Percentiles rank a stretch among this genome's conserved stretches.
Evolutionary conservation across 37 sponge, comb jelly and placozoan species (phyloP).

Genomic region (Diacarnus erythraeanus): DNA sequence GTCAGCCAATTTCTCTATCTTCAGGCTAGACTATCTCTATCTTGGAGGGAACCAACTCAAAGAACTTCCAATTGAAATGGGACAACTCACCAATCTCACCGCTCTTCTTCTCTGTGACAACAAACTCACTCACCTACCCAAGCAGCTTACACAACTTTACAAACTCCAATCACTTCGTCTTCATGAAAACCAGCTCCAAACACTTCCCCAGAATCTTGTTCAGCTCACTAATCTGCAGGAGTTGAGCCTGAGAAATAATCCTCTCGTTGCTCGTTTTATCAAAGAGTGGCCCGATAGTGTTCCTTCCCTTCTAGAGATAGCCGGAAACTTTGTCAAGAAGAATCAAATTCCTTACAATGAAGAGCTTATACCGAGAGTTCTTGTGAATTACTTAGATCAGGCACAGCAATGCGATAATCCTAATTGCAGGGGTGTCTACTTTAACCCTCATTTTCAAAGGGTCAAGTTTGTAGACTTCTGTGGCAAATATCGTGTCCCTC

Average conservation of each 20-base stretch:
- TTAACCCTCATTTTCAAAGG: conserved; percentile 53
- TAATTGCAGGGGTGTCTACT: conserved; percentile 85
- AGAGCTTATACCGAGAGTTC: conserved; percentile 33
- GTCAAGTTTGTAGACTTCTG: conserved; percentile 96
- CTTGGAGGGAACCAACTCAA: conserved; percentile 82
- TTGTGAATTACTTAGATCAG: conserved; percentile 56
- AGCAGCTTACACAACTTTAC: conserved; percentile 50
- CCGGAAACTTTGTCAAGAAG: conserved; percentile 56
- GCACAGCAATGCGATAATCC: conserved; percentile 88
- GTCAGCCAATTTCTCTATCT: neutral
- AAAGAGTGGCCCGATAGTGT: conserved; percentile 62
- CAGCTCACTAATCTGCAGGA: conserved; percentile 64
- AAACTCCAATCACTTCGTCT: conserved; percentile 70
- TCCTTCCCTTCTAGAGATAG: conserved; percentile 71
- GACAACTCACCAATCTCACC: conserved; percentile 48
- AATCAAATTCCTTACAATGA: conserved; percentile 49
- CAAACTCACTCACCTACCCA: conserved; percentile 57
- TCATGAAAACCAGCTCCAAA: conserved; percentile 78
- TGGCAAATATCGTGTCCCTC: conserved; percentile 91
- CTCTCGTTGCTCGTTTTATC: conserved; percentile 77
- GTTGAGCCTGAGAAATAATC: conserved; percentile 85
- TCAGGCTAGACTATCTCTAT: conserved; percentile 73
- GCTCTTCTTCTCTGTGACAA: conserved; percentile 74
- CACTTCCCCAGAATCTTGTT: conserved; percentile 74
- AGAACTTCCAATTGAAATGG: conserved; percentile 65